phyloP scores from a whole-genome alignment of 2,797 vertebrate species.

The Intellagama lesueurii region DNA sequence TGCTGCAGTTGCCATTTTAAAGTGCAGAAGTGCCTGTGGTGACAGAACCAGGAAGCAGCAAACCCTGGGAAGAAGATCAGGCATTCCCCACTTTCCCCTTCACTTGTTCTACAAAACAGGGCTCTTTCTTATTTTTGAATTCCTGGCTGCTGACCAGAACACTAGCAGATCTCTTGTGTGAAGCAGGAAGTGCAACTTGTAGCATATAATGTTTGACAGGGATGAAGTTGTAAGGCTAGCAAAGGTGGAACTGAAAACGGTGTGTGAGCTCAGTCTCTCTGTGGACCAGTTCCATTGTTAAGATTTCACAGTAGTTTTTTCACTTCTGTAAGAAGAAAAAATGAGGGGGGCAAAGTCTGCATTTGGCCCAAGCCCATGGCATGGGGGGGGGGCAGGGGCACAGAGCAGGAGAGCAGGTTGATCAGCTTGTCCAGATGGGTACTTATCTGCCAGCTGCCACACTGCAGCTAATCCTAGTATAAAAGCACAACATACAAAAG shows the following conservation, averaged over 20 bases:
- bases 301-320: neutral
- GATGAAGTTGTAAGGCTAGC: neutral
- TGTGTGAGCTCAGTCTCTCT: too few relatives aligned
- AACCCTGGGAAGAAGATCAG: too few relatives aligned
- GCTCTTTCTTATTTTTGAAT: neutral
- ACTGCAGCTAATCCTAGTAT: constrained; percentile 16
- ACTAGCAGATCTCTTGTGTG: neutral
- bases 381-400: neutral
- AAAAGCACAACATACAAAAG: neutral
- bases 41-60: neutral
- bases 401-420: neutral
- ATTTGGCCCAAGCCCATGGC: constrained; percentile 4
- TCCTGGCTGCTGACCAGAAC: too few relatives aligned
- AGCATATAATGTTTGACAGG: neutral
- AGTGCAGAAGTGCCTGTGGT: neutral
- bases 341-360: neutral
- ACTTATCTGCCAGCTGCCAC: neutral
- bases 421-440: neutral
- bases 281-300: too few relatives aligned
- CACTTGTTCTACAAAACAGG: neutral
- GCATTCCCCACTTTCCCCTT: neutral
- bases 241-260: neutral
- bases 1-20: too few relatives aligned
- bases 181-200: neutral
- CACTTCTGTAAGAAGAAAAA: neutral